Conservation (phyloP, 64 coral and sea anemone genomes). For the Montipora capricornis region DNA sequence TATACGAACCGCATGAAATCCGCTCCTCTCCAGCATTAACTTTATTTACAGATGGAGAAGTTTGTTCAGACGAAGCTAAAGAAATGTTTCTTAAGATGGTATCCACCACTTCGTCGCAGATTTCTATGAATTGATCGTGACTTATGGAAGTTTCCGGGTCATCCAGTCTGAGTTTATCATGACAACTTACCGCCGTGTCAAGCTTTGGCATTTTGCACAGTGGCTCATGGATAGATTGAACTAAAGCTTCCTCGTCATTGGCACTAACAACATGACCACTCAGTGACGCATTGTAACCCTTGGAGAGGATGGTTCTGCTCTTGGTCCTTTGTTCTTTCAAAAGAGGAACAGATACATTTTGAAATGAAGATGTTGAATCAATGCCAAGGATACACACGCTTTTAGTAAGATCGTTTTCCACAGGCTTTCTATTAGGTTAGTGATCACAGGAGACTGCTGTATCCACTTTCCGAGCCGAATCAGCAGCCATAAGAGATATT, state of each 20-base stretch:
- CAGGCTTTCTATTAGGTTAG: background rate
- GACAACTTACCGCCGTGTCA: background rate
- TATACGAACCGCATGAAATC: background rate
- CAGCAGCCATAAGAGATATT: background rate
- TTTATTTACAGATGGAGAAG: background rate
- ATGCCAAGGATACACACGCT: background rate
- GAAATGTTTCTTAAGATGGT: background rate
- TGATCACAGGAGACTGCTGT: background rate
- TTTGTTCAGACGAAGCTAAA: background rate
- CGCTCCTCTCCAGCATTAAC: background rate
- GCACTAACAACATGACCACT: background rate
- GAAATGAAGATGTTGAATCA: background rate
- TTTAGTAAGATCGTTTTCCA: background rate
- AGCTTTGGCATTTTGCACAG: background rate
- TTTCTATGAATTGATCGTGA: background rate
- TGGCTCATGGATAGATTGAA: background rate
- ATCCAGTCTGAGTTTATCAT: background rate
- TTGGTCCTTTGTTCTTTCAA: background rate
- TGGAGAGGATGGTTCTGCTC: background rate
- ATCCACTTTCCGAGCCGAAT: background rate
- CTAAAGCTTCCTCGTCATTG: background rate
- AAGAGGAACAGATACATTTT: background rate
- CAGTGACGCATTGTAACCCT: background rate
- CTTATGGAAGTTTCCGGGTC: background rate
- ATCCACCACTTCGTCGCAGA: background rate